phyloP scores from a whole-genome alignment of 2,888 invertebrate genomes.

The Drosophila conformis region DNA sequence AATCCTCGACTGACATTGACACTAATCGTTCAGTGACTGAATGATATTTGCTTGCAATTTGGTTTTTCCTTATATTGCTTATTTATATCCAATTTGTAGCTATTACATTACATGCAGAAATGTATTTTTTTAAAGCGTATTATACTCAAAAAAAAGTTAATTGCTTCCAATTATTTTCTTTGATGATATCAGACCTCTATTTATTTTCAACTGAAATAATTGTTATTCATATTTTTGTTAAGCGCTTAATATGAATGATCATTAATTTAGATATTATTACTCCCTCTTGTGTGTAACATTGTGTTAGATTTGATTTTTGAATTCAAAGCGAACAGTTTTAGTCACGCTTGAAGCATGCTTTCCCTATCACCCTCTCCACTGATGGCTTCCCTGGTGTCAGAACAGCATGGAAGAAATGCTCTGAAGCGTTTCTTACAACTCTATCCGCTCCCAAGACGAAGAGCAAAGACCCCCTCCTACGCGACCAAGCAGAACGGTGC shows the following conservation, averaged over 20 bases:
- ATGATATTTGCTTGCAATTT: constrained; percentile 21
- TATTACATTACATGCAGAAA: constrained; percentile 21
- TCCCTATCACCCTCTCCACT: neutral
- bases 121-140: neutral
- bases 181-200: neutral
- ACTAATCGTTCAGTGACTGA: constrained; percentile 6
- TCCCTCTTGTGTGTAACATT: neutral
- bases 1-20: constrained; percentile 30
- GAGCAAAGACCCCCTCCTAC: constrained; percentile 4
- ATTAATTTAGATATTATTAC: constrained; percentile 2
- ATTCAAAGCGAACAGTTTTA: constrained; percentile 10
- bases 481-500: constrained; percentile 54
- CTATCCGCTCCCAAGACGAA: constrained; percentile 26
- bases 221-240: neutral
- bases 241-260: neutral
- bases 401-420: constrained; percentile 43
- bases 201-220: neutral
- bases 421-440: constrained; percentile 44
- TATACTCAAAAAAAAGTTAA: neutral
- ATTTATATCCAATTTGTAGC: constrained; percentile 15
- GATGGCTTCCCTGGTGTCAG: constrained; percentile 37
- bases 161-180: neutral
- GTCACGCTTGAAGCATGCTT: constrained; percentile 42
- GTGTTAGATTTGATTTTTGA: constrained; percentile 6
- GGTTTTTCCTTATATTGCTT: constrained; percentile 3